Conservation (phyloP, 2,113 vertebrate species). For the Leptocoma aspasia region DNA sequence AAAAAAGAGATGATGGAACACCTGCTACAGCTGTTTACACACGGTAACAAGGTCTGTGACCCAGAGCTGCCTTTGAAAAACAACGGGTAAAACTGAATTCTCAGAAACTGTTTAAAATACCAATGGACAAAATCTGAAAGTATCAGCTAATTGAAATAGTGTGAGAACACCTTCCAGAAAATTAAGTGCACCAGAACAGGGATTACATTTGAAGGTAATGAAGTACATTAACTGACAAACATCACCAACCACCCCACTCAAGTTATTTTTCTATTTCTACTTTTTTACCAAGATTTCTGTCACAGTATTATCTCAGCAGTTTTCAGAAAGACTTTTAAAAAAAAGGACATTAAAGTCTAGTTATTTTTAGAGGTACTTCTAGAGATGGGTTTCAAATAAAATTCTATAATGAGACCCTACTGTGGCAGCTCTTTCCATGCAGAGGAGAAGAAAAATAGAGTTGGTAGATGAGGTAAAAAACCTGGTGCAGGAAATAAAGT, state of each 20-base stretch:
- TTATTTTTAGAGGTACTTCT: background rate
- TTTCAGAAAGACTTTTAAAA: background rate
- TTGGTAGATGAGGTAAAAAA: background rate
- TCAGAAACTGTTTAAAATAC: background rate
- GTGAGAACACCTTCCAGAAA: background rate
- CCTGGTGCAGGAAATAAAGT: background rate
- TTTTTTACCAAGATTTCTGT: background rate
- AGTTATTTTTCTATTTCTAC: background rate
- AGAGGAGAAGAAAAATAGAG: background rate
- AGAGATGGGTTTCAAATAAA: background rate
- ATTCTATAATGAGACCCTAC: background rate
- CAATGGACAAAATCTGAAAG: background rate
- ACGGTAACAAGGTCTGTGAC: background rate
- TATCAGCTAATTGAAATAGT: background rate
- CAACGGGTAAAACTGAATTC: background rate
- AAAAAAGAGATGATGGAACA: background rate
- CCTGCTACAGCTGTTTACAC: background rate
- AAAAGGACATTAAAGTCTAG: background rate
- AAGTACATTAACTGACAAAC: background rate
- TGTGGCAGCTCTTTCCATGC: background rate
- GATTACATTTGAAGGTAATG: background rate
- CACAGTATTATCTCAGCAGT: background rate
- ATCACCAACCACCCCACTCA: background rate
- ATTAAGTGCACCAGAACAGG: background rate
- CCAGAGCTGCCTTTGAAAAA: background rate